Evolutionary conservation across 2,113 vertebrate species (phyloP).

Genomic region (Mirza zaza): DNA sequence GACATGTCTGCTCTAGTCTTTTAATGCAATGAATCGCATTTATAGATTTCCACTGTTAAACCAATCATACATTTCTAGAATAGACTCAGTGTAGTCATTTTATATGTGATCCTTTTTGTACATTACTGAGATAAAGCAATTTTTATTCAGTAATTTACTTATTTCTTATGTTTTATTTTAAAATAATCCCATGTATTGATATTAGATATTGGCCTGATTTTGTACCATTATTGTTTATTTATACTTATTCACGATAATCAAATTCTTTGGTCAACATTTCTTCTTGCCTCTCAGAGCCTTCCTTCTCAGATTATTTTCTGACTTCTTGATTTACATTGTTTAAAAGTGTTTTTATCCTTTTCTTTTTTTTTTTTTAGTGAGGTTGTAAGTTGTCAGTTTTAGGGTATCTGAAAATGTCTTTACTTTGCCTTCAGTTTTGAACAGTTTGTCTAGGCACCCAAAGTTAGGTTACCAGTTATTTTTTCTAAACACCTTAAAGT

Average conservation of each 20-base stretch:
- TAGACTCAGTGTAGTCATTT: neutral
- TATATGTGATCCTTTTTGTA: neutral
- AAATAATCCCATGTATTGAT: neutral
- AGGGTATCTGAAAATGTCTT: neutral
- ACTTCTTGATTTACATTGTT: neutral
- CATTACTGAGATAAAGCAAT: neutral
- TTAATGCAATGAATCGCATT: neutral
- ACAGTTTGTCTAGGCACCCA: neutral
- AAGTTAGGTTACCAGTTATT: neutral
- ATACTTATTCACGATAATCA: neutral
- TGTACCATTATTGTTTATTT: neutral
- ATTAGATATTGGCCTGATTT: neutral
- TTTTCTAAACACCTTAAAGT: neutral
- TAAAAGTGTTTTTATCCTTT: neutral
- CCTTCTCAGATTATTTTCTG: slow-evolving; percentile 27
- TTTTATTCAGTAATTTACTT: neutral
- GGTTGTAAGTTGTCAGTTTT: neutral
- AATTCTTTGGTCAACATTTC: neutral
- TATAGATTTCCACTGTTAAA: neutral
- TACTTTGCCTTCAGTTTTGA: slow-evolving; percentile 19
- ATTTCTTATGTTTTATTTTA: neutral
- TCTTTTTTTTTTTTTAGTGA: neutral
- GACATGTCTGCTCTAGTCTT: neutral
- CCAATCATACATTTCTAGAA: neutral
- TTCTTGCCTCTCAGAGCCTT: neutral